A percentile compares a stretch with the other conserved stretches of the same genome.
Evolutionary conservation across 2,888 invertebrate species (phyloP).

Genomic region (Eulithis testata): DNA sequence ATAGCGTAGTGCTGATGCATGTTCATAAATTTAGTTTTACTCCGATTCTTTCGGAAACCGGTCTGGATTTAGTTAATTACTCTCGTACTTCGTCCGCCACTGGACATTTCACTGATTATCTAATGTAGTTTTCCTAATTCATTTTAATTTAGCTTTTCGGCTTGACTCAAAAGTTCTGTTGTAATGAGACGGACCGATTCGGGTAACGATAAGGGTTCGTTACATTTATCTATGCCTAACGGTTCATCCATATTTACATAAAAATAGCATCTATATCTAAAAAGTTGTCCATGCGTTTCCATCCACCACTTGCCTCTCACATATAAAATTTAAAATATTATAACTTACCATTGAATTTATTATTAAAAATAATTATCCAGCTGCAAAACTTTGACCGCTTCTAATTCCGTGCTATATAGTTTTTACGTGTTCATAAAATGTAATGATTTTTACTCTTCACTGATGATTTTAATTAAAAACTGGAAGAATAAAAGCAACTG

Average conservation of each 20-base stretch:
- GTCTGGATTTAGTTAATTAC: slow-evolving; percentile 71
- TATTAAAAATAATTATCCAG: slow-evolving; percentile 21
- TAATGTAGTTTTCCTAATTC: slow-evolving; percentile 40
- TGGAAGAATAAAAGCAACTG: slow-evolving; percentile 55
- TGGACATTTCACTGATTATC: slow-evolving; percentile 48
- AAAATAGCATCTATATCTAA: too few species aligned
- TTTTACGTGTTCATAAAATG: slow-evolving; percentile 39
- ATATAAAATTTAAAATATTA: too few species aligned
- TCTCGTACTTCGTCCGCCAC: slow-evolving; percentile 53
- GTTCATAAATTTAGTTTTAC: not conserved
- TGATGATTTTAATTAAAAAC: slow-evolving; percentile 47
- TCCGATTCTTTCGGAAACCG: slow-evolving; percentile 60
- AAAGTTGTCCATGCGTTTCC: too few species aligned
- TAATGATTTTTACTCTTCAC: slow-evolving; percentile 39
- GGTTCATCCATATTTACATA: too few species aligned
- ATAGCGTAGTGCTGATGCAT: not conserved
- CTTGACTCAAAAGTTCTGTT: slow-evolving; percentile 19
- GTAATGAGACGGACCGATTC: slow-evolving; percentile 1
- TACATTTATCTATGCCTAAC: not conserved
- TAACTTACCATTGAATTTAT: not conserved
- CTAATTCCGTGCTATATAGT: slow-evolving; percentile 40
- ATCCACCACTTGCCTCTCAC: too few species aligned
- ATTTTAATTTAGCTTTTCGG: slow-evolving; percentile 29
- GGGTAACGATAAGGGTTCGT: not conserved
- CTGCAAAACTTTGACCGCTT: slow-evolving; percentile 32